Base-by-base conservation (phyloP, 37 sponge, comb jelly and placozoan species). In the Hexactinellida sp. region DNA sequence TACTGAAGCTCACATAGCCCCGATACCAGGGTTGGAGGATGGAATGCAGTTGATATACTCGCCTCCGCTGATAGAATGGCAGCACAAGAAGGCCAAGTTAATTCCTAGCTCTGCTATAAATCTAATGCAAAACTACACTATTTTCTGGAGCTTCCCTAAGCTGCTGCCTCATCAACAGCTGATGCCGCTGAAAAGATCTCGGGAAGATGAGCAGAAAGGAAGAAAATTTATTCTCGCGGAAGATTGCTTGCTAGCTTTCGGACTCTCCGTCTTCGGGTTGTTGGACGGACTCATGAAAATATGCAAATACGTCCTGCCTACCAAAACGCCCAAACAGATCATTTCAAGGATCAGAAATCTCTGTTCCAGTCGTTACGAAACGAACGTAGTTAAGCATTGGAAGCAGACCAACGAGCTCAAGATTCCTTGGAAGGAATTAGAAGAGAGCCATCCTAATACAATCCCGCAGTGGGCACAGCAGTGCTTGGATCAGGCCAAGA, bases 361-460 rank as follows among this genome's bases (percentile, higher is more conserved):
- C 30, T 63, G 76, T 63, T 63, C 76, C 3, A 63, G 76, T n/a
- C 76, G 76, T n/a, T 63, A 63, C 76, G 76, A 63, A 32, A 63
- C 76, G 34, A 63, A 63, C 13, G 76, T 63, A 32, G 76, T 63
- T 23, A 63, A 63, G 13, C 76, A 63, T n/a, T 63, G 76, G 76
- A 63, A 63, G 13, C 76, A 63, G 13, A 63, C 76, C 5, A 10
- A 63, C 21, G 76, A 63, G 34, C 76, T 63, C 5, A 63, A n/a
- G 13, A 63, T 63, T 28, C 76, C 76, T 63, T 63, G 76, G 76
- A 63, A 63, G 13, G 76, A 63, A n/a, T 28, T 63, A 32, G 76
- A 63, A n/a, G 76, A 63, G 76, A 63, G 76, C 13, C 76, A 63
- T 63, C 25, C 76, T 23, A n/a, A 63, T n/a, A n/a, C 76, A 25